Conservation (phyloP, 2,113 vertebrate species). For the Megaceryle torquata region DNA sequence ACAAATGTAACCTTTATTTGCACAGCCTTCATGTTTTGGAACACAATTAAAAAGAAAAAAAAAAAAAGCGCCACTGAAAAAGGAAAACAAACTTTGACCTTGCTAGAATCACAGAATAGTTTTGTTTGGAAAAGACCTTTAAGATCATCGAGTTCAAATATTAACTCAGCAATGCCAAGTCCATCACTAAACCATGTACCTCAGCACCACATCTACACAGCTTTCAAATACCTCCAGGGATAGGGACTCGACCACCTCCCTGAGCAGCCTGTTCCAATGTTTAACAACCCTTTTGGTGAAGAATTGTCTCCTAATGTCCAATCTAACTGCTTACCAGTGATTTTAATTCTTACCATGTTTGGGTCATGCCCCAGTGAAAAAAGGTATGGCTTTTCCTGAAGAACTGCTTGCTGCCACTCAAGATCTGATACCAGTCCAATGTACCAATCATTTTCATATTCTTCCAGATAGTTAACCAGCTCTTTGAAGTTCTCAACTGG, state of each 20-base stretch:
- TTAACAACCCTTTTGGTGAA: not conserved
- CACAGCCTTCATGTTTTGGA: not conserved
- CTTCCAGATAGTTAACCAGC: conserved; percentile 84
- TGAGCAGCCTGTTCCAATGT: not conserved
- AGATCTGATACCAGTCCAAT: conserved; percentile 89
- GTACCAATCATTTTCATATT: conserved; percentile 92
- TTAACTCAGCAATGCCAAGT: not conserved
- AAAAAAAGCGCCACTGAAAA: not conserved
- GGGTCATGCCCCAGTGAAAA: conserved; percentile 94
- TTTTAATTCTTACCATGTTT: conserved; percentile 83
- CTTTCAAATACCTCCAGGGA: not conserved
- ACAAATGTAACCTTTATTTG: not conserved
- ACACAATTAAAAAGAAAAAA: not conserved
- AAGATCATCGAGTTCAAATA: not conserved
- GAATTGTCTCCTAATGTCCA: not conserved
- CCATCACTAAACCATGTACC: not conserved
- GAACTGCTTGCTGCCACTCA: conserved; percentile 90
- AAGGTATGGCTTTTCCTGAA: conserved; percentile 92
- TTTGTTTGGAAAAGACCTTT: not conserved
- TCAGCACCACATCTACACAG: not conserved
- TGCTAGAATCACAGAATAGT: not conserved
- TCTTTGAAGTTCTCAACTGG: conserved; percentile 87
- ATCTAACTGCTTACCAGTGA: not conserved
- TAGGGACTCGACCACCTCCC: not conserved
- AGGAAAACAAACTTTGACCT: not conserved